Evolutionary conservation across 1,140 invertebrate genomes (phyloP), one percentile per base, ranked within the genome.

Genomic region (Dysdera silvatica): DNA sequence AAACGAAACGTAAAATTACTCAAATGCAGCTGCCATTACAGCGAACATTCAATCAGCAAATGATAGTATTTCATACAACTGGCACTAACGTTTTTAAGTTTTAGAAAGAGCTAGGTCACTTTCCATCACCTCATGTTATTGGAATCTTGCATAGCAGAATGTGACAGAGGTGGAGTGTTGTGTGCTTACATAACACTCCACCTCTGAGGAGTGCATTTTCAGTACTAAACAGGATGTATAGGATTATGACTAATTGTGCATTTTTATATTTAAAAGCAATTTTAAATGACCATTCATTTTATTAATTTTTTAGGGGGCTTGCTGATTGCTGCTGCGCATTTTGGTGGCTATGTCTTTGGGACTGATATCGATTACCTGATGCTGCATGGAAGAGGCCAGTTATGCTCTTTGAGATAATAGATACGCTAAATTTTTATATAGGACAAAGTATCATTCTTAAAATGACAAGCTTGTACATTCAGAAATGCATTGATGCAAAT

Each of bases 311-410:
- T 67, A 79, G 78, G 92, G 4, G 95, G 92, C 28, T 73, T 96
- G n/a, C 76, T 97, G 24, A 85, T 97, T 5, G 84, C 92, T 37
- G 89, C 91, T 51, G 91, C 93, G 29, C 83, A 91, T 73, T 94
- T 89, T 82, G 93, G 92, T 54, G 93, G 73, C 7, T 89, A 90
- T 76, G 91, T 95, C 7, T 79, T 89, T 71, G 94, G 94, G 3
- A 86, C 87, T 4, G 94, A 98, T 74, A 95, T 98, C 61, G 92
- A 98, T 78, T 96, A 84, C 75, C 80, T 93, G 73, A 90, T 95
- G 83, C 72, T 98, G 4, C 92, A 96, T 79, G 93, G 84, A 0
- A 84, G 85, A 75, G 65, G 62, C 45, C 26, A 23, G 23, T 48
- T 52, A n/a, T 58, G 3, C 31, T 28, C 6, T 41, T 1, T 1